A percentile compares a stretch with the other conserved stretches of the same genome.
phyloP scores from a whole-genome alignment of 2,113 vertebrate genomes.

The Peucedramus taeniatus region DNA sequence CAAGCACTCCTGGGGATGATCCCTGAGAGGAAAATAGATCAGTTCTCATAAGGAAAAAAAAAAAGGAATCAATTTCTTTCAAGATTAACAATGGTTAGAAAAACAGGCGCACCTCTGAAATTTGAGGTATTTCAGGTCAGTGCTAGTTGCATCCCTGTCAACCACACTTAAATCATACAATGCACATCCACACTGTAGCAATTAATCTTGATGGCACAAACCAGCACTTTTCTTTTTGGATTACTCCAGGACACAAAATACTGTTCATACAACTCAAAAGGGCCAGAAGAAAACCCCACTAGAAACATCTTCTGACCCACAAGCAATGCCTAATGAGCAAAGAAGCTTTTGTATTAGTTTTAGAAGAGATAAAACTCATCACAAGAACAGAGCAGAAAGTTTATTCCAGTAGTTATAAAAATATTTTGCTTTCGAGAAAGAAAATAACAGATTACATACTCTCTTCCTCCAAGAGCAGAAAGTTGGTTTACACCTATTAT shows the following conservation, averaged over 20 bases:
- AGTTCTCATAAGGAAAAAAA: accelerated
- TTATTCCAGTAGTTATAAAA: not conserved
- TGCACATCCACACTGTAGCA: not conserved
- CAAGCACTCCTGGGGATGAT: not conserved
- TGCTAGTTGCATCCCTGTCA: not conserved
- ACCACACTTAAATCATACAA: not conserved
- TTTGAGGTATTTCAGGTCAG: not conserved
- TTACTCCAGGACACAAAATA: not conserved
- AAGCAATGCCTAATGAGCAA: not conserved
- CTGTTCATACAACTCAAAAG: not conserved
- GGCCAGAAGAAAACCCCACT: not conserved
- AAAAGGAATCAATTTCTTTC: not conserved
- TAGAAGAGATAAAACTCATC: not conserved
- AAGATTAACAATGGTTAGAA: not conserved
- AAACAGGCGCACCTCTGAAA: not conserved
- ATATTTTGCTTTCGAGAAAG: not conserved
- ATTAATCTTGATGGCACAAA: not conserved
- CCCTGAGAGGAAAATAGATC: not conserved
- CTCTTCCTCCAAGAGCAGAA: not conserved
- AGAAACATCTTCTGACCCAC: not conserved
- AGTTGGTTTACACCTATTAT: not conserved
- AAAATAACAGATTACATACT: not conserved
- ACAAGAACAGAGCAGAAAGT: not conserved
- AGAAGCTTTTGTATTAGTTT: not conserved
- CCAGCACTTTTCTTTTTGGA: not conserved